Conservation (phyloP, 2,113 vertebrate genomes). For the Triplophysa siluroides region DNA sequence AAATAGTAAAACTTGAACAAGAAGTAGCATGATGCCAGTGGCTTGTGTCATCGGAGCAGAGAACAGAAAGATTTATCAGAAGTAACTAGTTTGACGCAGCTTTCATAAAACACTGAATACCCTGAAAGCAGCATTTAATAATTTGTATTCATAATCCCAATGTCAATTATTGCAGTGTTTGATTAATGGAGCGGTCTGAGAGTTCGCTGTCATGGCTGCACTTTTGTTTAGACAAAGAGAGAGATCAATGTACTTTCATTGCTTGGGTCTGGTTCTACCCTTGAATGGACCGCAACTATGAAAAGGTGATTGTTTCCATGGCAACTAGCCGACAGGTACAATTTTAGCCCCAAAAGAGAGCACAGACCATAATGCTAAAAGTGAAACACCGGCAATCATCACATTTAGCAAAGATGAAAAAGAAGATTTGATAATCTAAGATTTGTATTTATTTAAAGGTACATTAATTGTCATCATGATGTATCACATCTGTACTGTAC, state of each 20-base stretch:
- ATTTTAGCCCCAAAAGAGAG: constrained; percentile 39
- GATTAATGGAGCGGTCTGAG: constrained; percentile 17
- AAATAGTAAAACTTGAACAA: no score
- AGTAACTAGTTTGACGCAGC: neutral
- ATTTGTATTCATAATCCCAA: constrained; percentile 4
- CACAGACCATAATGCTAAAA: constrained; percentile 18
- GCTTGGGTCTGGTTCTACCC: constrained; percentile 24
- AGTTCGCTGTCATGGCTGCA: constrained; percentile 19
- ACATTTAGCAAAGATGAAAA: constrained; percentile 11
- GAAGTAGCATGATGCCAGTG: no score
- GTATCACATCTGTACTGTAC: neutral
- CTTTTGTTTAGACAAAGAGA: neutral
- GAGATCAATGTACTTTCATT: constrained; percentile 1
- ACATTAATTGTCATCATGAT: neutral
- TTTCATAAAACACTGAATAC: neutral
- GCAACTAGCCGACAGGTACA: constrained; percentile 52
- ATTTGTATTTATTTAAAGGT: neutral
- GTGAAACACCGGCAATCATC: neutral
- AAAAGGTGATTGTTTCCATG: constrained; percentile 49
- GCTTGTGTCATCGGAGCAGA: no score
- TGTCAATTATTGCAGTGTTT: constrained; percentile 25
- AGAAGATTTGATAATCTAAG: constrained; percentile 4
- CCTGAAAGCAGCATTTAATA: constrained; percentile 13
- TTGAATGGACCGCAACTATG: constrained; percentile 34
- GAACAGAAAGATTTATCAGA: neutral